These are phyloP conservation scores for Alectura lathami DNA, from an alignment of 2,113 vertebrate species.

Conservation along the genomic window DNA sequence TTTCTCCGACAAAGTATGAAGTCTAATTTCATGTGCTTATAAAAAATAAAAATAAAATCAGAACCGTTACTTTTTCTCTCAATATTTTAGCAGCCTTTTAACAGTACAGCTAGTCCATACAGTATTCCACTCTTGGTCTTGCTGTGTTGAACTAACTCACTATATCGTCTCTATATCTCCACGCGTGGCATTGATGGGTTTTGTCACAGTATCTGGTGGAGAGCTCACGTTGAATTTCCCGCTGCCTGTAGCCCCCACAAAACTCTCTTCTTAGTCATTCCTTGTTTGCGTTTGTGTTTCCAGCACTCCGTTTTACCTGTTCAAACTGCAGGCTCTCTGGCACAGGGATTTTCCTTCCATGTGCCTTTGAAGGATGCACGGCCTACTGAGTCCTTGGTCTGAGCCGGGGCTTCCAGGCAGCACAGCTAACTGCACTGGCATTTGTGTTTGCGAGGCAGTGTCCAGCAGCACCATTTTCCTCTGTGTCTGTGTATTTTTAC, in stretches of 20 bases:
- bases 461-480: background rate
- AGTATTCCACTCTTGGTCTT: background rate
- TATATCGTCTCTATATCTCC: background rate
- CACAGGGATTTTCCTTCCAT: background rate
- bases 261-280: too few species aligned
- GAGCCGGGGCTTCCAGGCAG: background rate
- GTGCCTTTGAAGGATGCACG: background rate
- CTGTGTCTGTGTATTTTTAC: background rate
- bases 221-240: background rate
- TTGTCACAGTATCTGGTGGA: background rate
- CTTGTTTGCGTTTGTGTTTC: background rate
- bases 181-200: background rate
- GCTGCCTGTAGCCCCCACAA: background rate
- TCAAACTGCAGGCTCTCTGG: background rate
- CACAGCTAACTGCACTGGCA: background rate
- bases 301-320: background rate
- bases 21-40: background rate
- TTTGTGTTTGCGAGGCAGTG: background rate
- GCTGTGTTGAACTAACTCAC: background rate
- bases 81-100: background rate
- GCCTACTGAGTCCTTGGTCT: fast-evolving
- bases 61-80: background rate
- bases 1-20: background rate
- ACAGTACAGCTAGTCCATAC: background rate
- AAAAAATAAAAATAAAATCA: background rate